Base-by-base conservation (phyloP, 2,888 invertebrate species). In the Phymatocera aterrima region DNA sequence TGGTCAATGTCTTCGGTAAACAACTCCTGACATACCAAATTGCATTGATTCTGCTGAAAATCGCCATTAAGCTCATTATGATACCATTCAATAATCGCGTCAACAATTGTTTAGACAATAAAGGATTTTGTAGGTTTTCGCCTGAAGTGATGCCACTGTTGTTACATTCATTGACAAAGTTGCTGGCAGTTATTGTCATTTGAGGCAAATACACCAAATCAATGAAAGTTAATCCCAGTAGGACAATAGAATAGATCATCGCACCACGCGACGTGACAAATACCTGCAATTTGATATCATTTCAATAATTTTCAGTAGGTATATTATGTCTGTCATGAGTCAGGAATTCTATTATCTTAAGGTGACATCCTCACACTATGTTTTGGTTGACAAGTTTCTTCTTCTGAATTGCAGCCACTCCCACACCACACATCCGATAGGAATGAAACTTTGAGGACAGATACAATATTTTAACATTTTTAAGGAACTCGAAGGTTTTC, bases 141-240 rank as follows among this genome's bases (percentile, higher is more conserved):
- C 3, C 21, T 34, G 37, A n/a, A 15, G n/a, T 21, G 15, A 18
- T 37, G 5, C 15, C 3, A 54, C 48, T 65, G 8, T 21, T n/a
- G 31, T 34, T 34, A 21, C 37, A 31, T 8, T 28, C 70, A n/a
- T 48, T 70, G 10, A 70, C 21, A 31, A 70, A 70, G 15, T 70
- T n/a, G 46, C n/a, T 37, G 12, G 37, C 18, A 21, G 37, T 24
- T 40, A 77, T n/a, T 3, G 77, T 61, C 77, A 77, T 68, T 43
- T 51, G 24, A 34, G 77, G 77, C 24, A 77, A 34, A 65, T 68
- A 54, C 37, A 77, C 34, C 68, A 77, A 46, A 15, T 77, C 48
- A n/a, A 68, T 24, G 28, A 65, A 37, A 37, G 48, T 48, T n/a
- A 65, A 46, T 21, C 31, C 65, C 21, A 77, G 65, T 12, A 77